A percentile compares a stretch with the other conserved stretches of the same genome.
Evolutionary conservation across 30 jellyfish, hydroid and myxozoan species (phyloP).

Genomic region (Hydractinia symbiolongicarpus): DNA sequence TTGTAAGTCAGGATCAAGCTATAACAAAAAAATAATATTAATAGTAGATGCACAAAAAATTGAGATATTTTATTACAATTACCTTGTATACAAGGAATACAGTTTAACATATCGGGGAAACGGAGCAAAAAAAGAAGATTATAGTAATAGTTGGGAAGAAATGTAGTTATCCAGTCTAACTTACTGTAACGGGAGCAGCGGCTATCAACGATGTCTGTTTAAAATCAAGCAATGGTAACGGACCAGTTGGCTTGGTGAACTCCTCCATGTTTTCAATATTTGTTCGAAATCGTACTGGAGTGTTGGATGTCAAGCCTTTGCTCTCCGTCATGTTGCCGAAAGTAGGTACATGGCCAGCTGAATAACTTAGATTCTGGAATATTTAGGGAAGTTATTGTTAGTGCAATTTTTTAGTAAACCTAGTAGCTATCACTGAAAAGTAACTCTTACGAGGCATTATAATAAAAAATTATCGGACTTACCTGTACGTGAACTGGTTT

Average conservation of each 20-base stretch:
- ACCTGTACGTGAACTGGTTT: neutral
- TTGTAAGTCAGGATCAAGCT: conserved; percentile 54
- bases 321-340: conserved; percentile 59
- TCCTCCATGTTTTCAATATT: conserved; percentile 47
- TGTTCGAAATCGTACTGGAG: conserved; percentile 93
- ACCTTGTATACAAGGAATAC: neutral
- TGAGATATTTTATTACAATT: neutral
- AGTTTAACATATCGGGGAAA: too few relatives aligned
- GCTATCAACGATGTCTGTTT: conserved; percentile 44
- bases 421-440: neutral
- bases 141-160: neutral
- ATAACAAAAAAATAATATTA: neutral
- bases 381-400: conserved; percentile 1
- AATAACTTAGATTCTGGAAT: conserved; percentile 24
- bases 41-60: neutral
- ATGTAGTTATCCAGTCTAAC: neutral
- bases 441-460: neutral
- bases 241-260: conserved; percentile 36
- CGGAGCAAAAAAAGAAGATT: too few relatives aligned
- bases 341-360: conserved; percentile 81
- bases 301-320: conserved; percentile 52
- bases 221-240: conserved; percentile 58
- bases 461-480: neutral
- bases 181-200: conserved; percentile 15
- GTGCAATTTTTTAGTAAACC: neutral